Conservation (phyloP, 2,113 vertebrate species). For the Acrocephalus kingi region DNA sequence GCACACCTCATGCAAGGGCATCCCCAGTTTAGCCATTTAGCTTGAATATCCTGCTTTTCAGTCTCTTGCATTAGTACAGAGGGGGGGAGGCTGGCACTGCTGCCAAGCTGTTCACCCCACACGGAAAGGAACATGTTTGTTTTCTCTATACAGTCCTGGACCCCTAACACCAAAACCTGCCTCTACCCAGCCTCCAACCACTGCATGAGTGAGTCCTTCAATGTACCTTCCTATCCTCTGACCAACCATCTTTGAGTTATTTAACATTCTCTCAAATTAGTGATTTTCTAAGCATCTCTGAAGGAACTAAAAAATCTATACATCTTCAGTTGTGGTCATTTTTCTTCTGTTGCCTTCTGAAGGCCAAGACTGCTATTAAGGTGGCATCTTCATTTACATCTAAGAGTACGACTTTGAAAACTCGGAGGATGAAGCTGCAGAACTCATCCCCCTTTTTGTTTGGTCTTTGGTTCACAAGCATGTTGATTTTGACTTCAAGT, state of each 20-base stretch:
- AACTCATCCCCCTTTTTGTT: neutral
- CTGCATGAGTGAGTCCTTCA: neutral
- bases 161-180: neutral
- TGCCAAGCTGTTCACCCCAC: neutral
- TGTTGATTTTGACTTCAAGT: neutral
- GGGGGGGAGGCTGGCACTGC: neutral
- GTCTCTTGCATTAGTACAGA: neutral
- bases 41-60: neutral
- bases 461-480: neutral
- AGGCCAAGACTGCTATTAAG: neutral
- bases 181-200: neutral
- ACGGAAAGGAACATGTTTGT: neutral
- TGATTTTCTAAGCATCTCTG: neutral
- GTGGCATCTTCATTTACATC: neutral
- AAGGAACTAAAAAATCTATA: neutral
- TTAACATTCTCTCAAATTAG: neutral
- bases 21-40: neutral
- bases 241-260: neutral
- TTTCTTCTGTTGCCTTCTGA: constrained; percentile 51
- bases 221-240: neutral
- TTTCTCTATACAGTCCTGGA: neutral
- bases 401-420: neutral
- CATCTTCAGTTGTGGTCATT: neutral
- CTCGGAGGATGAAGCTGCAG: neutral
- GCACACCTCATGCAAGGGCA: neutral